phyloP scores from a whole-genome alignment of 1,140 invertebrate genomes.

The Asobara japonica region DNA sequence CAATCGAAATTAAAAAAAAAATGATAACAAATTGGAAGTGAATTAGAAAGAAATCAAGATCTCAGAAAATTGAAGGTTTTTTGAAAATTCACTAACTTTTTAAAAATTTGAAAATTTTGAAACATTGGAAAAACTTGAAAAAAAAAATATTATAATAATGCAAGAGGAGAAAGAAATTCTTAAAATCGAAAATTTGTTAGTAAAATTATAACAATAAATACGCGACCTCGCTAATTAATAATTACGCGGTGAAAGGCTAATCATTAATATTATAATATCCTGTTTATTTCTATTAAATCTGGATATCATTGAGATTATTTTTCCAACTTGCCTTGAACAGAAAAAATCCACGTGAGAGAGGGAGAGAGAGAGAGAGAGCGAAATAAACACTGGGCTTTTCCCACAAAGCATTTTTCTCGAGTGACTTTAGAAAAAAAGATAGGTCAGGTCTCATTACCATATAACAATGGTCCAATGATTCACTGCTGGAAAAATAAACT shows the following conservation, averaged over 20 bases:
- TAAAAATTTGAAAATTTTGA: too few relatives aligned
- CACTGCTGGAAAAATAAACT: slow-evolving; percentile 7
- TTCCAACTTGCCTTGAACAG: background rate
- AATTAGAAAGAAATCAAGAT: too few relatives aligned
- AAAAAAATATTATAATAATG: too few relatives aligned
- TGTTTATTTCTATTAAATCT: background rate
- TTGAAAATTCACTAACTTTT: too few relatives aligned
- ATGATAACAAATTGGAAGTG: too few relatives aligned
- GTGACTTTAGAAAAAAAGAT: slow-evolving; percentile 13
- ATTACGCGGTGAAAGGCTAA: background rate
- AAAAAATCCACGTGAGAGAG: background rate
- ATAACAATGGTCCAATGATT: background rate
- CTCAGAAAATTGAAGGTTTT: too few relatives aligned
- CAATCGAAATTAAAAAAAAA: too few relatives aligned
- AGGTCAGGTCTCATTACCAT: slow-evolving; percentile 26
- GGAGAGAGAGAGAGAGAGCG: background rate
- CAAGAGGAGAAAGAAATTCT: too few relatives aligned
- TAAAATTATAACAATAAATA: too few relatives aligned
- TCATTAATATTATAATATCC: background rate
- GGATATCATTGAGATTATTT: background rate
- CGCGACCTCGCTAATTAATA: too few relatives aligned
- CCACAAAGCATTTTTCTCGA: background rate
- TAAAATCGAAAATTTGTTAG: too few relatives aligned
- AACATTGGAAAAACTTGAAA: too few relatives aligned
- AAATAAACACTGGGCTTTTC: background rate